Base-by-base conservation (phyloP, 2,113 vertebrate species). In the Nanorana parkeri region DNA sequence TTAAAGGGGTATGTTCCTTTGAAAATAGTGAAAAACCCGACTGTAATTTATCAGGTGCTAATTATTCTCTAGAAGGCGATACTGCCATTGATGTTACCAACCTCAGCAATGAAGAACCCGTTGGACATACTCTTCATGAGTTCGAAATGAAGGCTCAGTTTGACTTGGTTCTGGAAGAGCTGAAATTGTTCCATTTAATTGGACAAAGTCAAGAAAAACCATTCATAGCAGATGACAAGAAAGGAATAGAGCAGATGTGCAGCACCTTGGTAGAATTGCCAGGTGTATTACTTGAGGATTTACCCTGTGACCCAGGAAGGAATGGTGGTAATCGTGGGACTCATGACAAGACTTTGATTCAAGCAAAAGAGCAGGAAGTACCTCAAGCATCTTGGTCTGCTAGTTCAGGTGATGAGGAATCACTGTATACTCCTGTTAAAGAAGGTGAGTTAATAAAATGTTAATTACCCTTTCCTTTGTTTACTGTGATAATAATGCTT, bases 131-230 rank as follows among this genome's bases (percentile, higher is more conserved):
- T 7, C 32, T 36, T 36, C 2, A 36, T 29, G 52, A 55, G 23
- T 81, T 74, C 17, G 21, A 41, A 64, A 73, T 66, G 79, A 73
- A 81, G 24, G 24, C 47, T 51, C 68, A 81, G 61, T 81, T 81
- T 81, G 69, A 74, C 26, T 56, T 81, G 68, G 79, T 81, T 16
- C 17, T 81, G 15, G 69, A 81, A 74, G 79, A 81, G 71, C 16
- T 81, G 47, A 63, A 26, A 47, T 36, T 74, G 51, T 81, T 81
- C 13, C 69, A 74, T 74, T 24, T 15, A 15, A 81, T 81, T 66
- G 54, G 63, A 23, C 60, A 66, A 65, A 41, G 36, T 65, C 21
- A 71, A 20, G 26, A 26, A 29, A 13, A 68, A 23, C 17, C n/a
- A 10, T 6, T 13, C 3, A 17, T 56, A 16, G 7, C 17, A 68